Conservation (phyloP, 1,140 invertebrate genomes). For the Dendroctonus valens region DNA sequence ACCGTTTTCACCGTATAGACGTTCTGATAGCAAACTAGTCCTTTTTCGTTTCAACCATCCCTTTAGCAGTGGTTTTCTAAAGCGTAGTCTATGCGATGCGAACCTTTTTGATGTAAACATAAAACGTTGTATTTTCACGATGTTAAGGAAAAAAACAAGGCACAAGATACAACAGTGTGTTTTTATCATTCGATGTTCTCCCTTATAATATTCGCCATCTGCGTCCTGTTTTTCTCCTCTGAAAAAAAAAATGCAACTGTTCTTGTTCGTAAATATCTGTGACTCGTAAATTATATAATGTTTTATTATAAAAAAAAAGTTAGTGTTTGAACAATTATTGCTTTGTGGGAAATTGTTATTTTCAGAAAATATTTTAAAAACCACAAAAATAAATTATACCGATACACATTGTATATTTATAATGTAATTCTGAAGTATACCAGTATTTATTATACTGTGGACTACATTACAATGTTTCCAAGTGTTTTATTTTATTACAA, state of each 20-base stretch:
- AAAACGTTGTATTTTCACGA: slow-evolving; percentile 47
- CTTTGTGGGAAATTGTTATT: slow-evolving; percentile 55
- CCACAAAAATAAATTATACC: slow-evolving; percentile 51
- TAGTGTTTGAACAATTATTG: slow-evolving; percentile 52
- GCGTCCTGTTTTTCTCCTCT: slow-evolving; percentile 38
- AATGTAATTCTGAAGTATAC: slow-evolving; percentile 54
- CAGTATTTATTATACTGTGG: slow-evolving; percentile 55
- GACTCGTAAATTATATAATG: slow-evolving; percentile 45
- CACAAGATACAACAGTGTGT: slow-evolving; percentile 10
- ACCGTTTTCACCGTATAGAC: too few species aligned
- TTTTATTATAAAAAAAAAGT: slow-evolving; percentile 48
- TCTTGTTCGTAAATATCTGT: slow-evolving; percentile 49
- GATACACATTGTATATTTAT: slow-evolving; percentile 55
- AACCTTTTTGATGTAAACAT: slow-evolving; percentile 21
- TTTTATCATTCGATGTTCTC: slow-evolving; percentile 29
- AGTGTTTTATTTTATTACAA: slow-evolving; percentile 39
- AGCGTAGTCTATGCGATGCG: neutral
- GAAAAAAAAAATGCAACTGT: slow-evolving; percentile 42
- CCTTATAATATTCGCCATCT: slow-evolving; percentile 8
- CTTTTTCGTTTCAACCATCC: too few species aligned
- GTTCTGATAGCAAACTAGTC: too few species aligned
- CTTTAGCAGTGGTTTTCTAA: neutral
- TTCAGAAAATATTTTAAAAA: slow-evolving; percentile 54
- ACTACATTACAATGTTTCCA: slow-evolving; percentile 49
- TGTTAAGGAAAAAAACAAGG: slow-evolving; percentile 41